Evolutionary conservation across 2,113 vertebrate genomes (phyloP), one percentile per base, ranked within the genome.

Genomic region (Syngnathus scovelli): DNA sequence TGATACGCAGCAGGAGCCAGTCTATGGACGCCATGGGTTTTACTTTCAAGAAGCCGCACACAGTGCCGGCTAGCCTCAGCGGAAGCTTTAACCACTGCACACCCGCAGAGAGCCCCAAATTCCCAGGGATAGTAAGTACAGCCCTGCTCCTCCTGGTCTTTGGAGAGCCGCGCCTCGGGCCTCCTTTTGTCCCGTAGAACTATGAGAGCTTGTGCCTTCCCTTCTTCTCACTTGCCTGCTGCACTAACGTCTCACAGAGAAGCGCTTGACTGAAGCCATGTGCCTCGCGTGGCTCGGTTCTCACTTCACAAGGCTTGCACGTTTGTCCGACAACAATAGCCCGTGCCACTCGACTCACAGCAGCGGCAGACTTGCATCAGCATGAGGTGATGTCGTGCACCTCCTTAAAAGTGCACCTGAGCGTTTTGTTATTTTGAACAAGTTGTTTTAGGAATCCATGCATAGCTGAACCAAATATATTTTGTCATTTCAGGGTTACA

Each of bases 1-100:
- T 94, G 87, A 95, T 97, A 83, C 93, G 94, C 83, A 92, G 92
- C 86, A 94, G 94, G 82, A 96, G 95, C 91, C 95, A 95, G 74
- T 95, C 95, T 68, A 92, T 96, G 95, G 95, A 96, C 1, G 90
- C 94, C 89, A 89, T 92, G 94, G 94, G 93, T 56, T 90, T 93
- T 36, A 89, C 88, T 89, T 88, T 89, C 89, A 95, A 92, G 91
- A 94, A 93, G 87, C 90, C 90, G 16, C 91, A 85, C 80, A 85
- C 92, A 6, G 89, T 95, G 85, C 94, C 93, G 79, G 92, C 92
- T 89, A 96, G 93, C 90, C 90, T 93, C 89, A 95, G 93, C 52
- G 85, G 92, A 81, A 93, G 88, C 91, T 94, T 95, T 78, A 84
- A 89, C 58, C 93, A 92, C 90, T 93, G 85, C 78, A 23, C 61